A percentile compares a stretch with the other conserved stretches of the same genome.
Evolutionary conservation across 2,888 invertebrate genomes (phyloP).

Genomic region (Netelia virgata): DNA sequence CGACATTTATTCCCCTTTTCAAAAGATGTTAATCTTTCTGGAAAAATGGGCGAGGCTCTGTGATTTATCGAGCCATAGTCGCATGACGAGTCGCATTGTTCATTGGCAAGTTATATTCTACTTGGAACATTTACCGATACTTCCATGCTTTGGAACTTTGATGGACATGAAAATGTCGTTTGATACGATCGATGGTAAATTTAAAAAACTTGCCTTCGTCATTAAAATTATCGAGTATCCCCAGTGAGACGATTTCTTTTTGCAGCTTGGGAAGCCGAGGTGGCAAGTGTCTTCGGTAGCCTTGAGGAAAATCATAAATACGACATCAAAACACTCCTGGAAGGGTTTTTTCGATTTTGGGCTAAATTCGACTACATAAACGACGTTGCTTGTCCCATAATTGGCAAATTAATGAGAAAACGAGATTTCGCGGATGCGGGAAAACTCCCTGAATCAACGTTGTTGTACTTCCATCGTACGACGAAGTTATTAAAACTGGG

Average conservation of each 20-base stretch:
- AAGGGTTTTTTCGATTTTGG: slow-evolving; percentile 84
- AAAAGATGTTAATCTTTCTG: slow-evolving; percentile 86
- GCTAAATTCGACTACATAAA: slow-evolving; percentile 83
- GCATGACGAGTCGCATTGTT: slow-evolving; percentile 86
- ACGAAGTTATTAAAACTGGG: neutral
- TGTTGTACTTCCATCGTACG: slow-evolving; percentile 82
- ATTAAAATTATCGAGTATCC: neutral
- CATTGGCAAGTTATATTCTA: slow-evolving; percentile 87
- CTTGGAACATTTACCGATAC: slow-evolving; percentile 85
- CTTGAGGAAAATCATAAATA: neutral
- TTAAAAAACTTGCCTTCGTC: neutral
- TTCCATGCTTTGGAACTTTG: slow-evolving; percentile 83
- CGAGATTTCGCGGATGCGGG: slow-evolving; percentile 78
- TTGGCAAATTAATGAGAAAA: slow-evolving; percentile 84
- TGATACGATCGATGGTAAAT: slow-evolving; percentile 70
- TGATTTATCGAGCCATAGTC: slow-evolving; percentile 76
- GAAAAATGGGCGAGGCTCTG: slow-evolving; percentile 86
- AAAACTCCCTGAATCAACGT: slow-evolving; percentile 81
- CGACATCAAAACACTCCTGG: slow-evolving; percentile 77
- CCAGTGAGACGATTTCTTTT: neutral
- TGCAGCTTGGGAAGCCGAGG: slow-evolving; percentile 75
- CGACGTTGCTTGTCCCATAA: slow-evolving; percentile 84
- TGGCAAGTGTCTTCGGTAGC: slow-evolving; percentile 52
- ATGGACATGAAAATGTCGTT: slow-evolving; percentile 67
- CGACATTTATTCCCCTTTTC: slow-evolving; percentile 83